phyloP scores from a whole-genome alignment of 2,888 invertebrate species.

The Thecophora atra region DNA sequence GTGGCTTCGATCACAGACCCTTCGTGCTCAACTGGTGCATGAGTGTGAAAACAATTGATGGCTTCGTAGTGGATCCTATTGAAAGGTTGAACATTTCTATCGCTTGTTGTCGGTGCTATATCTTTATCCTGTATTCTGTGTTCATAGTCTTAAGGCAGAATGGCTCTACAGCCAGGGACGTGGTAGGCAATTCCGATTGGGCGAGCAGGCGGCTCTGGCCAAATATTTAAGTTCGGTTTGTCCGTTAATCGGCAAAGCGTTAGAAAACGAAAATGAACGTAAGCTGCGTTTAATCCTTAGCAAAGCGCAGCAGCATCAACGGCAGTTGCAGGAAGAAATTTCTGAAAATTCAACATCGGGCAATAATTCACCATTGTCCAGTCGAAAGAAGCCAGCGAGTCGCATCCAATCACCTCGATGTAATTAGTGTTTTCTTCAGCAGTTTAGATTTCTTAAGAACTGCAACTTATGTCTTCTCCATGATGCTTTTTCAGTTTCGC shows the following conservation, averaged over 20 bases:
- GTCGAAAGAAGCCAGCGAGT: conserved; percentile 63
- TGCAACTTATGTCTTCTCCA: not conserved
- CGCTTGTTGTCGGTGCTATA: not conserved
- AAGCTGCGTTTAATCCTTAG: conserved; percentile 85
- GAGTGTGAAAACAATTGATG: conserved; percentile 87
- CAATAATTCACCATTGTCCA: conserved; percentile 64
- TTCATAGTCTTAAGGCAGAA: conserved; percentile 86
- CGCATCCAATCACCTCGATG: conserved; percentile 66
- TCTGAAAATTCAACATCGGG: conserved; percentile 63
- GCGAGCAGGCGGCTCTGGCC: conserved; percentile 82
- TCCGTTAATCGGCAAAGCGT: conserved; percentile 81
- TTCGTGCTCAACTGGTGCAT: conserved; percentile 94
- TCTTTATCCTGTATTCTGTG: not conserved
- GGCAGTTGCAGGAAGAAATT: conserved; percentile 80
- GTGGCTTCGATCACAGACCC: conserved; percentile 91
- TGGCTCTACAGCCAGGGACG: conserved; percentile 96
- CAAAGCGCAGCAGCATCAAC: conserved; percentile 91
- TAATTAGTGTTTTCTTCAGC: conserved; percentile 47
- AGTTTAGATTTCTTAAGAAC: not conserved
- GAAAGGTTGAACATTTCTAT: conserved; percentile 72
- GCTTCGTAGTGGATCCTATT: conserved; percentile 87
- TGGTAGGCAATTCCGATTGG: conserved; percentile 85
- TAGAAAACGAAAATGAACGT: conserved; percentile 87
- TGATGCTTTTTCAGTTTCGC: conserved; percentile 60
- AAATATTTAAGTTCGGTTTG: conserved; percentile 86